These are phyloP conservation scores for Calcarius lapponicus DNA, from an alignment of 2,797 vertebrate genomes.

Conservation along the genomic window DNA sequence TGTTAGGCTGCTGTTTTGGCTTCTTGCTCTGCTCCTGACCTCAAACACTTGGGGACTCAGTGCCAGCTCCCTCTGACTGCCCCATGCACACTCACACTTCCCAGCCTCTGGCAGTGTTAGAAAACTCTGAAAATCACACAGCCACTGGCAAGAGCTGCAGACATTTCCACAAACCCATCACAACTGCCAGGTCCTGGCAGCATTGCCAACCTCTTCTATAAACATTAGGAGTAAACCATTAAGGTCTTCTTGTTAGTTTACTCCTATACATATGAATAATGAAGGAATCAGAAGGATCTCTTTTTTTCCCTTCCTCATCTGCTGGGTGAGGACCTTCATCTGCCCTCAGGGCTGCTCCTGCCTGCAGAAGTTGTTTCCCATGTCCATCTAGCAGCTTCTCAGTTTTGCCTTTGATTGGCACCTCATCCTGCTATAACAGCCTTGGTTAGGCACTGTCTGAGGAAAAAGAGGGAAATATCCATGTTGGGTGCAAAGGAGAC, in stretches of 20 bases:
- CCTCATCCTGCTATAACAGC: neutral
- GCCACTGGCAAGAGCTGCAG: fast-evolving
- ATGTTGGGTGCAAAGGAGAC: neutral
- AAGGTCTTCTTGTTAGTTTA: neutral
- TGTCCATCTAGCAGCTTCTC: neutral
- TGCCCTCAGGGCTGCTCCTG: neutral
- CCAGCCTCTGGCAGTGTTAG: neutral
- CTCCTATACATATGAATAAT: neutral
- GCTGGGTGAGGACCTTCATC: neutral
- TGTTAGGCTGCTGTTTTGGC: neutral
- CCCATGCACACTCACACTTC: fast-evolving
- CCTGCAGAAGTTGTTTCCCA: neutral
- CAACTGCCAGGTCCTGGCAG: neutral
- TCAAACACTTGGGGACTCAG: neutral
- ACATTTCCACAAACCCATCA: neutral
- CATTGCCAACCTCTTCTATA: neutral
- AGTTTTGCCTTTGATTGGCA: neutral
- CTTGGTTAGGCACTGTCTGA: neutral
- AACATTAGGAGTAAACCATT: neutral
- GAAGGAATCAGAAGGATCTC: neutral
- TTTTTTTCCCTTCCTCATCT: neutral
- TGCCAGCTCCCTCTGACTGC: neutral
- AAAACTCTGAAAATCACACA: neutral
- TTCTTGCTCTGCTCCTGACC: neutral
- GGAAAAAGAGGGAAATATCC: neutral